Evolutionary conservation across 1,140 invertebrate genomes (phyloP).

Genomic region (Bombus confusus): DNA sequence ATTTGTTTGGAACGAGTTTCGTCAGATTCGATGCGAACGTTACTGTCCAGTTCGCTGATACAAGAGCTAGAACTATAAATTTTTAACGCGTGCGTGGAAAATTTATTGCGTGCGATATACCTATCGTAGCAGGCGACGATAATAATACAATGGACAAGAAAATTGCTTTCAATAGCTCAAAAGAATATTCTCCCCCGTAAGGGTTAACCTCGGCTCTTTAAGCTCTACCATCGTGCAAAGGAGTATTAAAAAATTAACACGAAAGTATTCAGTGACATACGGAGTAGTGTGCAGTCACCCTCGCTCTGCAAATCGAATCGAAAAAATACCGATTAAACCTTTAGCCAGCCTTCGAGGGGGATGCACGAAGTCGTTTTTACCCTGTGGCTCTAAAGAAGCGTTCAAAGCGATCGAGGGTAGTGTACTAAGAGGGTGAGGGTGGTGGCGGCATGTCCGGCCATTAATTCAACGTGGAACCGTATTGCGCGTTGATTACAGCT

Average conservation of each 20-base stretch:
- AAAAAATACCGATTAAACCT: neutral
- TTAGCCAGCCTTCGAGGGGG: neutral
- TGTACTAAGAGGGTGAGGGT: neutral
- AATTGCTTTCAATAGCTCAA: no score
- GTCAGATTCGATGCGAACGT: neutral
- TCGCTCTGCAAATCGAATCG: neutral
- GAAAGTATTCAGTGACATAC: neutral
- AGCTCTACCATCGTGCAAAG: no score
- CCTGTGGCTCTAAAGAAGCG: neutral
- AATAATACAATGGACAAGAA: no score
- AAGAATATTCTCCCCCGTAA: no score
- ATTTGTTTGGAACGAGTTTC: neutral
- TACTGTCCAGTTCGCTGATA: neutral
- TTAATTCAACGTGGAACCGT: conserved; percentile 43
- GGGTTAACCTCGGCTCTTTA: no score
- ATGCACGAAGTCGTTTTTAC: conserved; percentile 1
- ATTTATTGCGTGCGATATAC: neutral
- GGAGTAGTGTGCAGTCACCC: no score
- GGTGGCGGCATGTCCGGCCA: neutral
- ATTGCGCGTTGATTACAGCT: conserved; percentile 61
- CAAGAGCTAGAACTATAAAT: neutral
- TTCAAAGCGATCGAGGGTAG: neutral
- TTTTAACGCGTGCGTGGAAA: neutral
- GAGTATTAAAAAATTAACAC: neutral
- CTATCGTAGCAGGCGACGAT: no score